Percentiles rank a stretch among this genome's conserved stretches.
These are phyloP conservation scores for Cephus sareptanus DNA, from an alignment of 2,888 invertebrate species.

Conservation along the genomic window DNA sequence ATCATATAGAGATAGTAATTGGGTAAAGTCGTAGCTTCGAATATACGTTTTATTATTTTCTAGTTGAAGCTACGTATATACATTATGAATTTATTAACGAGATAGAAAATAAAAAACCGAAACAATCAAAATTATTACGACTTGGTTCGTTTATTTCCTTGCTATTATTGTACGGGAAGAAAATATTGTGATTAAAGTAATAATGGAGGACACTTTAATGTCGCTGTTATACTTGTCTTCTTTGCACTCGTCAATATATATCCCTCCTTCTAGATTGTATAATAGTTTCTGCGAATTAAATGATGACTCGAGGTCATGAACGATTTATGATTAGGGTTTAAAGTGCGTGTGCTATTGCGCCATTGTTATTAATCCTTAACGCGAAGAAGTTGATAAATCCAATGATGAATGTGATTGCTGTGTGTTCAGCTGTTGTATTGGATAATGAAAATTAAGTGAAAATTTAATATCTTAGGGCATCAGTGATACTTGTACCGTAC, in stretches of 20 bases:
- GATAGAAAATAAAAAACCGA: not conserved
- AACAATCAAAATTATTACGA: not conserved
- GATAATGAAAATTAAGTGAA: not conserved
- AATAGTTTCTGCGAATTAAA: not conserved
- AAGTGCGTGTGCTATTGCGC: not conserved
- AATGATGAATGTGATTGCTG: not conserved
- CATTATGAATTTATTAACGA: not conserved
- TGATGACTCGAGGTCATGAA: not conserved
- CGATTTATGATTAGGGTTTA: not conserved
- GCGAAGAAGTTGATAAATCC: not conserved
- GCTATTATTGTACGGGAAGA: not conserved
- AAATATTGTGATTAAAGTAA: not conserved
- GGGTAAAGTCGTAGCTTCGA: not conserved
- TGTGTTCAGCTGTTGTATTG: not conserved
- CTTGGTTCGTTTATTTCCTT: not conserved
- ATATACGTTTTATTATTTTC: not conserved
- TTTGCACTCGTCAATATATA: not conserved
- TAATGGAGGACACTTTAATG: not conserved
- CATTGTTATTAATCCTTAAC: not conserved
- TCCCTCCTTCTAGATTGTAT: not conserved
- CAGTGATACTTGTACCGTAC: not conserved
- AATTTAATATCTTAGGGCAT: not conserved
- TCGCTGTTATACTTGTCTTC: not conserved
- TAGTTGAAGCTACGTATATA: not conserved
- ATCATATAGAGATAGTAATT: not conserved